Evolutionary conservation across 1,140 invertebrate species (phyloP).

Genomic region (Trachymyrmex cornetzi): DNA sequence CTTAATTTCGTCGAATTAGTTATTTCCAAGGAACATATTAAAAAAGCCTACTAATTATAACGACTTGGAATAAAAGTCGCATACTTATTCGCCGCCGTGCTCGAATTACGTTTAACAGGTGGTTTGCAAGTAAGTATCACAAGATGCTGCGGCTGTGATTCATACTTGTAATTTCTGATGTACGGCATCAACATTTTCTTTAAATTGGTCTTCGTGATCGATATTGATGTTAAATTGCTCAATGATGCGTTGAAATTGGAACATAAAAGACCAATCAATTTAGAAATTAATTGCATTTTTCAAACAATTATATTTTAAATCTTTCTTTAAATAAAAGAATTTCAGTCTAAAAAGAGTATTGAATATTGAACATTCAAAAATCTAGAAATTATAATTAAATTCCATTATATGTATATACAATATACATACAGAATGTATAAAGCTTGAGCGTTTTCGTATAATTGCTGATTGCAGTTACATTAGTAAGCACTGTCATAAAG

Average conservation of each 20-base stretch:
- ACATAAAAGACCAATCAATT: not conserved
- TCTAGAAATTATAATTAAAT: not conserved
- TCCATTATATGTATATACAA: no score
- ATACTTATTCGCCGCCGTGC: constrained; percentile 71
- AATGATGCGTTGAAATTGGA: not conserved
- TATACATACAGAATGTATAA: not conserved
- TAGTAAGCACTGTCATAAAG: not conserved
- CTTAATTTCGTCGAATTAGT: constrained; percentile 33
- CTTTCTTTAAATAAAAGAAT: not conserved
- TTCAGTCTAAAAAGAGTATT: not conserved
- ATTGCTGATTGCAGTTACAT: constrained; percentile 2
- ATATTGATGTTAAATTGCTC: not conserved
- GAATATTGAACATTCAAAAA: not conserved
- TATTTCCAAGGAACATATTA: constrained; percentile 50
- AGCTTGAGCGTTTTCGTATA: not conserved
- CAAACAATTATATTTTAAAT: not conserved
- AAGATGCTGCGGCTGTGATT: not conserved
- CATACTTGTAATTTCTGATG: constrained; percentile 34
- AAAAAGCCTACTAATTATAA: constrained; percentile 67
- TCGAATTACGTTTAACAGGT: constrained; percentile 82
- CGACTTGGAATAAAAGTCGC: constrained; percentile 73
- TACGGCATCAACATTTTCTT: not conserved
- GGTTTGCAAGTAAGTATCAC: constrained; percentile 79
- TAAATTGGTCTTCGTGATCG: not conserved
- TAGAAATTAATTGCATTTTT: not conserved